Evolutionary conservation across 2,113 vertebrate genomes (phyloP), one percentile per base, ranked within the genome.

Genomic region (Zapornia atra): DNA sequence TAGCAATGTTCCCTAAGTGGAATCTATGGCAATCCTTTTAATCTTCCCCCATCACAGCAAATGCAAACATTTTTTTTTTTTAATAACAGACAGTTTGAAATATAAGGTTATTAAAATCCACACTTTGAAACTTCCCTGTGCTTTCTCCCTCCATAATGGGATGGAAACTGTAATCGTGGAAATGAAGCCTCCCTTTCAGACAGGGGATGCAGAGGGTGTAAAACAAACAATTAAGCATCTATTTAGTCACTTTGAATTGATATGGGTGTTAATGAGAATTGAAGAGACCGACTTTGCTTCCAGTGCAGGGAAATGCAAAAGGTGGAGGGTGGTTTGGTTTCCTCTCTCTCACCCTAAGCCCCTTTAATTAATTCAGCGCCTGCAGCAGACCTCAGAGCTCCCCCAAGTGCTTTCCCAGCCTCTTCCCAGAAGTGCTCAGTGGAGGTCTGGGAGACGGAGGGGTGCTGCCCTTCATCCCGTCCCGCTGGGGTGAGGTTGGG

Each of bases 41-140:
- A 94, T 96, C 84, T 94, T 94, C 31, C 54, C 51, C 53, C 77
- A 82, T 79, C 90, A 75, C 22, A 66, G 70, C 44, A 93, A 95
- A 96, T 54, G 57, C 77, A 95, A 96, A 95, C 73, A n/a, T 83
- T 81, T 94, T 82, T 92, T 95, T 82, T 92, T 94, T 94, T 91
- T 75, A 95, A 86, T 87, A 96, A 82, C 84, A 89, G 59, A 51
- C 88, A 92, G 34, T 64, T 91, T 89, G 86, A 93, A 91, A 93
- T 88, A 94, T 48, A 77, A 82, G 68, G 68, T 70, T 89, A 91
- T 96, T 96, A 93, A 95, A 94, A 87, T 84, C 80, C 56, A 92
- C 50, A 42, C 38, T 86, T 91, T 70, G 34, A 4, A 89, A 81
- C 91, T 77, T 90, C 73, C 82, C 73, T 4, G 1, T 92, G 51